Percentiles rank a stretch among this genome's conserved stretches.
phyloP scores from a whole-genome alignment of 2,797 vertebrate species.

The Petrocephalus schoutedeni region DNA sequence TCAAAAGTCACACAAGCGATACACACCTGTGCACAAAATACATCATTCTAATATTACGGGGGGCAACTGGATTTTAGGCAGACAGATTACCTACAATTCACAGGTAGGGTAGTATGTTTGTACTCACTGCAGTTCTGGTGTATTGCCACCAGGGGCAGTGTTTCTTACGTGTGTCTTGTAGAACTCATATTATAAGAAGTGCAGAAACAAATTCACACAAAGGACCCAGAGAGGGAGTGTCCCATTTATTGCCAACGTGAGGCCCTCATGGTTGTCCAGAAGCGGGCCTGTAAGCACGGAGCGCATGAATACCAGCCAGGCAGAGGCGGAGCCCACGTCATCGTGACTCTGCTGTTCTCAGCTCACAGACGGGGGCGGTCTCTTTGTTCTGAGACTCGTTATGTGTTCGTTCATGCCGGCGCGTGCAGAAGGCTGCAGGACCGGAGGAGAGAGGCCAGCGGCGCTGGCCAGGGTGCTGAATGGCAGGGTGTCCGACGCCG shows the following conservation, averaged over 20 bases:
- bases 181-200: background rate
- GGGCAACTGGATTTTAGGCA: background rate
- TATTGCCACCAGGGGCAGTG: background rate
- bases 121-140: background rate
- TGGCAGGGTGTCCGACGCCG: background rate
- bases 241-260: background rate
- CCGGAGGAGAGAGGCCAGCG: background rate
- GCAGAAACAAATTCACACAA: background rate
- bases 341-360: background rate
- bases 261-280: background rate
- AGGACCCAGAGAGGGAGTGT: background rate
- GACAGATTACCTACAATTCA: background rate
- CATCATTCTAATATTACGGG: background rate
- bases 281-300: background rate
- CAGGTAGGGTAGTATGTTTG: background rate
- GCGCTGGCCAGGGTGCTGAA: slow-evolving; percentile 12
- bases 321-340: background rate
- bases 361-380: background rate
- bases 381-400: background rate
- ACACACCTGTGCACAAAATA: background rate
- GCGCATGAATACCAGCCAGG: background rate
- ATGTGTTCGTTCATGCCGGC: background rate
- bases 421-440: background rate
- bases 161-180: background rate
- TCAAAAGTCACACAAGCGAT: background rate